Evolutionary conservation across 2,113 vertebrate species (phyloP), one percentile per base, ranked within the genome.

Genomic region (Sturnira hondurensis): DNA sequence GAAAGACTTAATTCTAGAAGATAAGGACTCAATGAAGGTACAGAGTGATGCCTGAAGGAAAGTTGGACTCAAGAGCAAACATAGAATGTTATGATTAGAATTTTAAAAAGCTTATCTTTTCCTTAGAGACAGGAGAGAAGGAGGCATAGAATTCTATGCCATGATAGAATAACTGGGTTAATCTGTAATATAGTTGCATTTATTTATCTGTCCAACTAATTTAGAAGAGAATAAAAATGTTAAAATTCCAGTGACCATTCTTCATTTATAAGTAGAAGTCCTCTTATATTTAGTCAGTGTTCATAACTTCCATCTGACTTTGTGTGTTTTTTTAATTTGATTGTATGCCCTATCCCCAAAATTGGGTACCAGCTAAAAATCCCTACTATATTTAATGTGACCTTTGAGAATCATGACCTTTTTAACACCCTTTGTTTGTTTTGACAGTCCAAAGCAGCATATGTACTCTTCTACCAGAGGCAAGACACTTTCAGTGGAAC

Each of bases 401-500:
- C 26, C 81, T 86, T 74, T 94, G 89, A 95, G 20, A 76, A 80
- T 96, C 12, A 19, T 52, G 50, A 97, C 26, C 31, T 12, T 86
- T 83, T 83, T 97, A 93, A 93, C 71, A 26, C 45, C 28, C 50
- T 94, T 52, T 97, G 28, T 97, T 95, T 91, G 6, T 93, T 95
- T 96, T 80, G 77, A 56, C 98, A 99, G 99, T 99, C 99, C 97
- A 99, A 99, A 99, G 99, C 99, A 56, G 99, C 99, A 0, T 99
- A 99, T 43, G 99, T 99, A 91, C 98, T 99, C 74, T 99, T 99
- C 98, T 99, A 99, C 98, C 99, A 99, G 99, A 99, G 99, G 38
- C 97, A 97, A 91, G 97, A 99, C 98, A 99, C 99, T 0, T 99
- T 99, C 96, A 99, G 99, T 97, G 99, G 99, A 97, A 99, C 99